A percentile compares a stretch with the other conserved stretches of the same genome.
Evolutionary conservation across 1,140 invertebrate genomes (phyloP).

Genomic region (Ceratina australensis): DNA sequence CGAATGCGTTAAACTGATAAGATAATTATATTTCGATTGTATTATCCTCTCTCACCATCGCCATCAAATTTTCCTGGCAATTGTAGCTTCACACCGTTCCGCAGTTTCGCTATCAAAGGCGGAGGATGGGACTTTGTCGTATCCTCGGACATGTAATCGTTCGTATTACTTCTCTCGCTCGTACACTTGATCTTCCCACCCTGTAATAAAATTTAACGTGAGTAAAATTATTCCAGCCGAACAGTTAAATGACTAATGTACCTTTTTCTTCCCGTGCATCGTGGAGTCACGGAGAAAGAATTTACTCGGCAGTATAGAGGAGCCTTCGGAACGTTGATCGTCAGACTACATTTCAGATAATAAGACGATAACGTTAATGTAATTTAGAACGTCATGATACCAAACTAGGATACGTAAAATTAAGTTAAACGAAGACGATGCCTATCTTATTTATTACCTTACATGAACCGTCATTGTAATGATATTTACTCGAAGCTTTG

Average conservation of each 20-base stretch:
- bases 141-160: conserved; percentile 71
- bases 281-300: conserved; percentile 84
- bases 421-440: neutral
- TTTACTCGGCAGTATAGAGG: conserved; percentile 85
- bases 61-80: conserved; percentile 84
- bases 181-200: conserved; percentile 71
- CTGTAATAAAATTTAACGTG: conserved; percentile 40
- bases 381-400: neutral
- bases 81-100: conserved; percentile 85
- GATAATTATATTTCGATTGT: neutral
- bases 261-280: conserved; percentile 77
- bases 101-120: conserved; percentile 86
- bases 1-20: neutral
- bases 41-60: conserved; percentile 81
- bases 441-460: conserved; percentile 78
- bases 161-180: conserved; percentile 71
- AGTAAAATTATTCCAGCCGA: neutral
- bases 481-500: conserved; percentile 76
- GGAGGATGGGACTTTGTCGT: conserved; percentile 74
- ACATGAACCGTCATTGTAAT: conserved; percentile 80
- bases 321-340: conserved; percentile 86
- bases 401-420: no score
- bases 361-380: neutral
- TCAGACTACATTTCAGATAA: conserved; percentile 80
- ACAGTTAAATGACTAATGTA: conserved; percentile 27